Base-by-base conservation (phyloP, 2,888 invertebrate species). In the Thymelicus acteon region DNA sequence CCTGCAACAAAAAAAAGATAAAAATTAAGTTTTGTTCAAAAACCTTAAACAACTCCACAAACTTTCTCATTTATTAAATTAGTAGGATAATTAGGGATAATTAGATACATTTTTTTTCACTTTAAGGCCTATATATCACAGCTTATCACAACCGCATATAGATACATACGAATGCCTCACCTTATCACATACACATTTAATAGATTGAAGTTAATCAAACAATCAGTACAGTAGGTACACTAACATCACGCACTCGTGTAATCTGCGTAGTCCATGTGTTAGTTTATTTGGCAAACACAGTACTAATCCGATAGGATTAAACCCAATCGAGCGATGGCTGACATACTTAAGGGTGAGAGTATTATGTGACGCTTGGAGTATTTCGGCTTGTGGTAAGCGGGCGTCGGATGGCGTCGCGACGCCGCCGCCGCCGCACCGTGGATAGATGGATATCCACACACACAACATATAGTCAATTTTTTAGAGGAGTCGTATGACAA, bases 271-370 rank as follows among this genome's bases (percentile, higher is more conserved):
- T 12, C 57, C 57, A 12, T 57, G 31, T 57, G 57, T 57, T 57
- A 57, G 24, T 57, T 57, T 31, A 57, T 57, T 57, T 57, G 57
- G 57, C 31, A 57, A 57, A 57, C 57, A 57, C 57, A 57, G 31
- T 57, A 57, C 57, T 57, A 57, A 57, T 57, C 57, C 31, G 5
- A 37, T 57, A 24, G 57, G 57, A 57, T 57, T 57, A 31, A 31
- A 37, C 31, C 57, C 57, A 37, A 57, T 57, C 57, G 57, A 57
- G 31, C 57, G 57, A 31, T 31, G 13, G 57, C 57, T 57, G 31
- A 57, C 57, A 57, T 52, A 52, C 57, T 57, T 57, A 57, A 57
- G 57, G 57, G 57, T 24, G 31, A 57, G 31, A 31, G 57, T 31
- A 57, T 49, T 49, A 49, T n/a, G 49, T 40, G 15, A 49, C 48